A percentile compares a stretch with the other conserved stretches of the same genome.
These are phyloP conservation scores for Ornithorhynchus anatinus DNA, from an alignment of 2,113 vertebrate species.

Conservation along the genomic window DNA sequence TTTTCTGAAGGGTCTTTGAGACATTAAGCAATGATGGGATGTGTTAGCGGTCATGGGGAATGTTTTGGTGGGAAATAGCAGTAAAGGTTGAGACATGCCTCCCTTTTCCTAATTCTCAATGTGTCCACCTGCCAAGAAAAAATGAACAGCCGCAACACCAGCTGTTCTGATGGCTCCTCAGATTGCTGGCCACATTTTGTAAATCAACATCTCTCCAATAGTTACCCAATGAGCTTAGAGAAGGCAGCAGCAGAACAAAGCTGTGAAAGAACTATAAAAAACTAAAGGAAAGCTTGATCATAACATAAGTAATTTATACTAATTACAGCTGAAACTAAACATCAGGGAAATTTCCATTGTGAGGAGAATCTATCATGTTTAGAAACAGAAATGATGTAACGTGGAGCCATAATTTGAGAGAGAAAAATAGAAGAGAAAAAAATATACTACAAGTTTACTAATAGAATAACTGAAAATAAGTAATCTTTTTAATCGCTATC, in stretches of 20 bases:
- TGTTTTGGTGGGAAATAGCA: neutral
- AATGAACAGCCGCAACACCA: constrained; percentile 51
- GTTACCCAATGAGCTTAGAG: constrained; percentile 16
- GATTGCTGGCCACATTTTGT: constrained; percentile 41
- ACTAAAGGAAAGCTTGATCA: neutral
- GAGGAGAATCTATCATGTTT: too few relatives aligned
- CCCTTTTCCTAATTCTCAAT: constrained; percentile 15
- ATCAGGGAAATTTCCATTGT: too few relatives aligned
- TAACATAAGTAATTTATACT: neutral
- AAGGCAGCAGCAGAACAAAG: constrained; percentile 23
- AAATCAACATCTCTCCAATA: constrained; percentile 31
- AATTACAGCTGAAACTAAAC: too few relatives aligned
- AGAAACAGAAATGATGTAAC: too few relatives aligned
- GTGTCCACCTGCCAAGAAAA: constrained; percentile 52
- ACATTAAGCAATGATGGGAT: neutral
- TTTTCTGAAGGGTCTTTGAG: neutral
- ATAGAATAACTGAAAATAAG: too few relatives aligned
- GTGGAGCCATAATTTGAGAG: too few relatives aligned
- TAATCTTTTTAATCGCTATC: too few relatives aligned
- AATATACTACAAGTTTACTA: too few relatives aligned
- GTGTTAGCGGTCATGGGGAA: neutral
- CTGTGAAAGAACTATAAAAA: neutral
- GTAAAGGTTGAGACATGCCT: constrained; percentile 17
- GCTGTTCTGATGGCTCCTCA: constrained; percentile 46
- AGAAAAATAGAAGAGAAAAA: too few relatives aligned